A percentile compares a stretch with the other conserved stretches of the same genome.
Conservation (phyloP, 2,888 invertebrate genomes). For the Cantharis rustica region DNA sequence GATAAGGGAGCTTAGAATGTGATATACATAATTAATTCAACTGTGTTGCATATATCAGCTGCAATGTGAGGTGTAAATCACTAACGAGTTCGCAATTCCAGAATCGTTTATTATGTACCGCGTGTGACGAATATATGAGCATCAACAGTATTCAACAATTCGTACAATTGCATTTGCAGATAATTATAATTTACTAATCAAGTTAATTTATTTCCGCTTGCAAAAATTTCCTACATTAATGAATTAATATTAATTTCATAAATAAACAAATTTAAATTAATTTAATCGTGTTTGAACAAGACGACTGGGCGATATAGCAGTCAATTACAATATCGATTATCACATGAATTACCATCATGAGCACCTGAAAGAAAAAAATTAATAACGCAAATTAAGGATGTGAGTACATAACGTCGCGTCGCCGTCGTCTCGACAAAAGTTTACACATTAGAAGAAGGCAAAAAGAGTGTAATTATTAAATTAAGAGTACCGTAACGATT, state of each 20-base stretch:
- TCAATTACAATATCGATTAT: constrained; percentile 1
- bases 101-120: constrained; percentile 35
- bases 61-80: constrained; percentile 37
- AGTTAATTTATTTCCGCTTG: not conserved
- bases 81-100: constrained; percentile 33
- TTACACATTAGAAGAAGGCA: not conserved
- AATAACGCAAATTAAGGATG: not conserved
- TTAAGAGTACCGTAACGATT: constrained; percentile 20
- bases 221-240: not conserved
- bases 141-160: constrained; percentile 15
- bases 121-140: constrained; percentile 22
- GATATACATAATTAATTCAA: constrained; percentile 30
- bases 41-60: constrained; percentile 34
- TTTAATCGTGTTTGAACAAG: not conserved
- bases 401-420: not conserved
- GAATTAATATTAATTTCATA: not conserved
- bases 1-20: constrained; percentile 19
- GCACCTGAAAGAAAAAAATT: not conserved
- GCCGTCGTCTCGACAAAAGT: not conserved
- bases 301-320: not conserved
- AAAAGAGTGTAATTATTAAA: constrained; percentile 30
- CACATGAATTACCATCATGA: not conserved
- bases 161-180: constrained; percentile 8
- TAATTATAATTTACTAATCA: constrained; percentile 4
- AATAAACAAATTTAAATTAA: not conserved